A percentile compares a stretch with the other conserved stretches of the same genome.
phyloP scores from a whole-genome alignment of 1,140 invertebrate species.

The Steinernema khuongi region DNA sequence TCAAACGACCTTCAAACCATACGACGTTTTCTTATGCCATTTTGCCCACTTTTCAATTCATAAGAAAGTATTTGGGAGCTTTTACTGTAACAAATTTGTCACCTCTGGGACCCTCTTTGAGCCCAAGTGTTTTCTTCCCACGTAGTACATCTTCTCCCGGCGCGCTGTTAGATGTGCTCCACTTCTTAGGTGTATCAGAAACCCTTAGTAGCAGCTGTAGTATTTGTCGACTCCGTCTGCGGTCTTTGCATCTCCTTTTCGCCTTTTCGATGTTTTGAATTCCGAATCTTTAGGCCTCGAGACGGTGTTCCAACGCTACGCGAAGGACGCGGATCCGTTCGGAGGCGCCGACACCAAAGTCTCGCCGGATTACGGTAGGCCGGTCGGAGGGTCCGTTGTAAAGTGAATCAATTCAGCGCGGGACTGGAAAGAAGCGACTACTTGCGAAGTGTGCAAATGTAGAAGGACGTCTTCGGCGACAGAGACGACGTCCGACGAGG shows the following conservation, averaged over 20 bases:
- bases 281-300: background rate
- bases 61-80: too few species aligned
- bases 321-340: background rate
- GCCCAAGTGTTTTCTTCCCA: too few species aligned
- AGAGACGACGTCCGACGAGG: background rate
- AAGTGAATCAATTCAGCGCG: background rate
- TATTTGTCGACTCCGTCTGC: too few species aligned
- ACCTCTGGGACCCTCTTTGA: too few species aligned
- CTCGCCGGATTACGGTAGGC: constrained; percentile 9
- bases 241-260: background rate
- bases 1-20: too few species aligned
- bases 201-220: too few species aligned
- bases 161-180: too few species aligned
- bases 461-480: background rate
- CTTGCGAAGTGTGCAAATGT: constrained; percentile 11
- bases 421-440: background rate
- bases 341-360: background rate
- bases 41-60: too few species aligned
- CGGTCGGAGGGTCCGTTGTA: background rate
- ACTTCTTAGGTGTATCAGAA: too few species aligned
- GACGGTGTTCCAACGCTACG: background rate
- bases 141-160: too few species aligned
- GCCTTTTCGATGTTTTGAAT: background rate
- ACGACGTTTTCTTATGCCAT: too few species aligned
- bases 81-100: too few species aligned